Evolutionary conservation across 2,888 invertebrate species (phyloP).

Genomic region (Hydropsyche betteni): DNA sequence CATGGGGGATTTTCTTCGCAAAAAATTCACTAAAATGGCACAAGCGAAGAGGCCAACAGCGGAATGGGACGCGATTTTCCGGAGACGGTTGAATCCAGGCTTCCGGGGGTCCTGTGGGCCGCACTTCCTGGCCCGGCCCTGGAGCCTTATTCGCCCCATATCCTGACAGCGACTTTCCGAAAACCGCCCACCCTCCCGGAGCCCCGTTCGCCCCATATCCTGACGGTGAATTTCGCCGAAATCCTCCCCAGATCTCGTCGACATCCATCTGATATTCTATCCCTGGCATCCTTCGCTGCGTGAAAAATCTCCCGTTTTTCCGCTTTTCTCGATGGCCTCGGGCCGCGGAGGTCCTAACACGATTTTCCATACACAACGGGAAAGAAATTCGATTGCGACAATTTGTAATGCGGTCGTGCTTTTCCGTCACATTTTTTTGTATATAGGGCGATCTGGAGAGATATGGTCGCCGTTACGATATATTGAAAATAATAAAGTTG

Average conservation of each 20-base stretch:
- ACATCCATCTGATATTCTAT: slow-evolving; percentile 10
- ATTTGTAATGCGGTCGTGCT: slow-evolving; percentile 39
- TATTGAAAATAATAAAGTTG: too few species aligned
- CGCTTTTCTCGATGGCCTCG: neutral
- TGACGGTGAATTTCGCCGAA: too few species aligned
- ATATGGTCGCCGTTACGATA: too few species aligned
- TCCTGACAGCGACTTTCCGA: slow-evolving; percentile 18
- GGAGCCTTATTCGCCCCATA: slow-evolving; percentile 34
- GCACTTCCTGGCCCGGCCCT: slow-evolving; percentile 34
- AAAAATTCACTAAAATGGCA: neutral
- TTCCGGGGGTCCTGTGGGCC: slow-evolving; percentile 34
- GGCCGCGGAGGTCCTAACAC: slow-evolving; percentile 36
- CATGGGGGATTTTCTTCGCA: too few species aligned
- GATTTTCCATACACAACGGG: slow-evolving; percentile 43
- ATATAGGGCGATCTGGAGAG: too few species aligned
- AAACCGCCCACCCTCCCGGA: neutral
- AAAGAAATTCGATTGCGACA: slow-evolving; percentile 43
- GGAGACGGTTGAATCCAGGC: slow-evolving; percentile 19
- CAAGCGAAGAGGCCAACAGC: neutral
- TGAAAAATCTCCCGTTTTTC: too few species aligned
- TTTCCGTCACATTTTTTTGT: neutral
- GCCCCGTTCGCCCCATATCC: too few species aligned
- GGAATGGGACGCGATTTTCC: slow-evolving; percentile 20
- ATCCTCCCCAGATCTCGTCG: neutral
- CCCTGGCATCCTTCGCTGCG: neutral